phyloP scores from a whole-genome alignment of 2,888 invertebrate species.

The Altica lythri region DNA sequence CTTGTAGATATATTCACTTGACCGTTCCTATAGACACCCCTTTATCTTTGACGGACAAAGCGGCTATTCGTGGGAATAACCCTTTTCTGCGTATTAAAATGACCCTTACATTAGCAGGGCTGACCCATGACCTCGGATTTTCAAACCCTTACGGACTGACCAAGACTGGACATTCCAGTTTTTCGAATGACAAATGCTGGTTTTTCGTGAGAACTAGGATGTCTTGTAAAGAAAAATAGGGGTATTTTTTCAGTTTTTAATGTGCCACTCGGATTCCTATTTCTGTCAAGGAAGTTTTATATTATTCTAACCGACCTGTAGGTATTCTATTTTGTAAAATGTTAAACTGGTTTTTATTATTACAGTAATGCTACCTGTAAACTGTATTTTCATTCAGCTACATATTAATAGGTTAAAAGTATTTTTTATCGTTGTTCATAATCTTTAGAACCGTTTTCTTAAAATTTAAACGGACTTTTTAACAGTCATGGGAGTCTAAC shows the following conservation, averaged over 20 bases:
- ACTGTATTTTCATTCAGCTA: conserved; percentile 4
- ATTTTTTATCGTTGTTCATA: no score
- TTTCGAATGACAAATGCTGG: conserved; percentile 48
- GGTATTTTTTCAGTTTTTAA: conserved; percentile 30
- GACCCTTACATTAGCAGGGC: conserved; percentile 46
- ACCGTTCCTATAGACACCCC: conserved; percentile 49
- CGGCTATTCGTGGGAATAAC: conserved; percentile 49
- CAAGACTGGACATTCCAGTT: conserved; percentile 55
- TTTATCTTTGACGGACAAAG: conserved; percentile 47
- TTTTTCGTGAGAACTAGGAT: conserved; percentile 48
- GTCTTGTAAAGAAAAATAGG: conserved; percentile 38
- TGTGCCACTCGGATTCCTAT: conserved; percentile 27
- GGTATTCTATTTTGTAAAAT: conserved; percentile 18
- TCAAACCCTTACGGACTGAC: conserved; percentile 54
- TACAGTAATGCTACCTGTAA: conserved; percentile 13
- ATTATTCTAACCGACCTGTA: conserved; percentile 24
- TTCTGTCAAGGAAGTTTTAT: conserved; percentile 31
- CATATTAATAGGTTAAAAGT: no score
- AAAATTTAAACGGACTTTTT: conserved; percentile 9
- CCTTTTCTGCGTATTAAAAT: conserved; percentile 46
- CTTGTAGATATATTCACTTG: conserved; percentile 50
- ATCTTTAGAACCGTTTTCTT: not conserved
- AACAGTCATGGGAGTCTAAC: no score
- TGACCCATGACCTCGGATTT: conserved; percentile 45
- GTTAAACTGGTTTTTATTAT: conserved; percentile 28